A percentile compares a stretch with the other conserved stretches of the same genome.
phyloP scores from a whole-genome alignment of 2,797 vertebrate genomes.

The Sebastes itinus region DNA sequence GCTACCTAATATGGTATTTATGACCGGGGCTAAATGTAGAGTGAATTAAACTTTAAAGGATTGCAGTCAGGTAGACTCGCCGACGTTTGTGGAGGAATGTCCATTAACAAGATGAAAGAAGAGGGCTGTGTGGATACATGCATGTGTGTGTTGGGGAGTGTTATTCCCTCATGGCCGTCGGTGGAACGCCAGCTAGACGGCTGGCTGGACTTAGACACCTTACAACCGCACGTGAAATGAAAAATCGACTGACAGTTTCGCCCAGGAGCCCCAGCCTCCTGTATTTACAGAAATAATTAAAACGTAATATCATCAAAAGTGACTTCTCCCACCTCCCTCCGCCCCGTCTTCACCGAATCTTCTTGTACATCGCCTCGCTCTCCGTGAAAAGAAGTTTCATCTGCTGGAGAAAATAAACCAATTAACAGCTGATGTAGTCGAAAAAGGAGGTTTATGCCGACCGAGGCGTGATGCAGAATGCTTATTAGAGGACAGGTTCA shows the following conservation, averaged over 20 bases:
- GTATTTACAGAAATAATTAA: slow-evolving; percentile 77
- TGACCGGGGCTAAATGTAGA: slow-evolving; percentile 97
- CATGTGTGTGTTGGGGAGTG: slow-evolving; percentile 37
- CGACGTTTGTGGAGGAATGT: slow-evolving; percentile 88
- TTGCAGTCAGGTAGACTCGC: slow-evolving; percentile 95
- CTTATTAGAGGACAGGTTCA: slow-evolving; percentile 54
- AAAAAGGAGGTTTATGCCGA: slow-evolving; percentile 29
- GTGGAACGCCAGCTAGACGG: slow-evolving; percentile 73
- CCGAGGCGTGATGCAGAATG: slow-evolving; percentile 59
- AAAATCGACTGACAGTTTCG: slow-evolving; percentile 66
- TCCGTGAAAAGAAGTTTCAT: slow-evolving; percentile 40
- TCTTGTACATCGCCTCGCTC: not conserved
- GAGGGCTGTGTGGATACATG: slow-evolving; percentile 48
- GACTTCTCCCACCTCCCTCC: slow-evolving; percentile 28
- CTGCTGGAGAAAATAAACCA: slow-evolving; percentile 63
- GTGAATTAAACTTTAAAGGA: slow-evolving; percentile 99
- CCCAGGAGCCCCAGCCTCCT: slow-evolving; percentile 54
- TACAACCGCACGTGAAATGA: slow-evolving; percentile 73
- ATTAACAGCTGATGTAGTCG: slow-evolving; percentile 50
- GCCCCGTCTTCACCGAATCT: not conserved
- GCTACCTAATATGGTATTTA: slow-evolving; percentile 99
- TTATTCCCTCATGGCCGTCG: slow-evolving; percentile 80
- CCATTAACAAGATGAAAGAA: slow-evolving; percentile 97
- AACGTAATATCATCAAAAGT: slow-evolving; percentile 57
- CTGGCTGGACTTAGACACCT: slow-evolving; percentile 79